These are phyloP conservation scores for Dendrophyllia cribrosa DNA, from an alignment of 64 coral and sea anemone genomes.

Conservation along the genomic window DNA sequence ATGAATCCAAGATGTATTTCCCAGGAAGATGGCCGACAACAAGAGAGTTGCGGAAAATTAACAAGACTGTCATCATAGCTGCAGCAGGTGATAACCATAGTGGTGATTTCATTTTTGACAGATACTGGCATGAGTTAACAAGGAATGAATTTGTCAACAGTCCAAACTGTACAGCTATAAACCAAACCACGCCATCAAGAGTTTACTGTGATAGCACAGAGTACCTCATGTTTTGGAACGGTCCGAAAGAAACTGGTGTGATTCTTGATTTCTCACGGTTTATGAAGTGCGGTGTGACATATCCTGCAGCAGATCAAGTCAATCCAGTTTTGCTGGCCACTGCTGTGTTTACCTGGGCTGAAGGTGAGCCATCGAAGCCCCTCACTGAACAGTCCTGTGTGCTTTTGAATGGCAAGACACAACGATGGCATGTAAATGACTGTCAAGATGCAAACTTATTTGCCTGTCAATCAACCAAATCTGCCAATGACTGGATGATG, in stretches of 20 bases:
- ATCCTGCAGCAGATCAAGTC: constrained; percentile 82
- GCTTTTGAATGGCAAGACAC: constrained; percentile 53
- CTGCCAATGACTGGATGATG: background rate
- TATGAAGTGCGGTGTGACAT: constrained; percentile 90
- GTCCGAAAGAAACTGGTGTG: constrained; percentile 79
- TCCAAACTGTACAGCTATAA: constrained; percentile 65
- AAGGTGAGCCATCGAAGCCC: constrained; percentile 53
- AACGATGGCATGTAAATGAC: constrained; percentile 73
- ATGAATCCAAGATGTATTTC: constrained; percentile 69
- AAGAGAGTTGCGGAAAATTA: constrained; percentile 65
- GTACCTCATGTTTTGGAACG: constrained; percentile 89
- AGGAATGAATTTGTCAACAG: constrained; percentile 45
- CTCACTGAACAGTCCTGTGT: constrained; percentile 67
- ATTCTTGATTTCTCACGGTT: constrained; percentile 66
- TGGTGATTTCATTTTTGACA: constrained; percentile 72
- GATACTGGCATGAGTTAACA: constrained; percentile 77
- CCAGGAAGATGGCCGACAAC: constrained; percentile 80
- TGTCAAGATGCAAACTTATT: constrained; percentile 62
- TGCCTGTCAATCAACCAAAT: constrained; percentile 63
- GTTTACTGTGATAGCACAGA: constrained; percentile 91
- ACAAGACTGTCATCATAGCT: constrained; percentile 81
- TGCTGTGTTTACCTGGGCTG: constrained; percentile 91
- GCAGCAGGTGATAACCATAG: constrained; percentile 62
- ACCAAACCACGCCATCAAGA: constrained; percentile 35
- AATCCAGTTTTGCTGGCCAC: constrained; percentile 78